Conservation (phyloP, 2,797 vertebrate species). For the Acanthornis magna region DNA sequence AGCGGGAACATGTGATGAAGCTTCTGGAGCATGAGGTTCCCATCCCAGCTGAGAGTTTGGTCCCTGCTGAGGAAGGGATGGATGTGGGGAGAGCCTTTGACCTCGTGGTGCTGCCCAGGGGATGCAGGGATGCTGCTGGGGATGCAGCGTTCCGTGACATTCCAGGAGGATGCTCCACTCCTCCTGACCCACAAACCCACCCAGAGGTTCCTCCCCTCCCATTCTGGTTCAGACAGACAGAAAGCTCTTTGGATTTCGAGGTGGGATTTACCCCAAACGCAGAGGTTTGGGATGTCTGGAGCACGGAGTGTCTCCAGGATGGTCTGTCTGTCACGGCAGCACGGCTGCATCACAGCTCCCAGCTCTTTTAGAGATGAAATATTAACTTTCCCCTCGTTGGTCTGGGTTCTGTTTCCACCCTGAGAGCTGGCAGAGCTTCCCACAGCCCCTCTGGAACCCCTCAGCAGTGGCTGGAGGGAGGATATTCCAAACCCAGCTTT, state of each 20-base stretch:
- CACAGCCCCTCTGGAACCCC: background rate
- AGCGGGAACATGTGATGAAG: background rate
- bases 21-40: background rate
- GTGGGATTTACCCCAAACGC: background rate
- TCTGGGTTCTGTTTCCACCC: background rate
- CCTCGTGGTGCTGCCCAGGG: fast-evolving
- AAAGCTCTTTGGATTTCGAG: background rate
- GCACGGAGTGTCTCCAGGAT: fast-evolving
- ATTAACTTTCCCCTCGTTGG: background rate
- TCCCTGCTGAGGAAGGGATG: background rate
- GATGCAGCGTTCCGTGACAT: fast-evolving
- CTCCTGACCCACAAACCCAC: background rate
- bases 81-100: background rate
- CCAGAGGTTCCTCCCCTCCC: too few relatives aligned
- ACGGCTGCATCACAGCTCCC: background rate
- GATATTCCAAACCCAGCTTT: background rate
- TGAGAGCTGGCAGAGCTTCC: background rate
- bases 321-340: fast-evolving
- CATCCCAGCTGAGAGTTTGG: background rate
- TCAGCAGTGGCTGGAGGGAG: fast-evolving
- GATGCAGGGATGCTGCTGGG: background rate
- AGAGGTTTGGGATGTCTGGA: background rate
- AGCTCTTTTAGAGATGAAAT: background rate
- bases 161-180: background rate
- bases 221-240: background rate